A percentile compares a stretch with the other conserved stretches of the same genome.
These are phyloP conservation scores for Phragmatobia fuliginosa DNA, from an alignment of 2,888 invertebrate species.

Conservation along the genomic window DNA sequence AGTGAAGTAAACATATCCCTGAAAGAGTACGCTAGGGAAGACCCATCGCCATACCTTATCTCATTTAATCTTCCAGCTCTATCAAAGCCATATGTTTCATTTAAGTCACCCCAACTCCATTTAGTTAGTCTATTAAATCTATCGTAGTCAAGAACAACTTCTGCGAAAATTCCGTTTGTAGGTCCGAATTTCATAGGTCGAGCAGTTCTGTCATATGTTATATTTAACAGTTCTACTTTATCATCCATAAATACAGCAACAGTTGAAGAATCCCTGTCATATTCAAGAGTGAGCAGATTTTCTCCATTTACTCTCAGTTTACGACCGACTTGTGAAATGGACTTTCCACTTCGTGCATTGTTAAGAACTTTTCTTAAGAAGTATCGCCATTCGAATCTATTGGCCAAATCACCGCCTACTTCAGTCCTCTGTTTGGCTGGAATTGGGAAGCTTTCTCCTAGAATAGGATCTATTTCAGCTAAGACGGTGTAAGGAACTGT, in stretches of 20 bases:
- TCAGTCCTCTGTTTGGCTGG: constrained; percentile 96
- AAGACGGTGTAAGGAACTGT: constrained; percentile 96
- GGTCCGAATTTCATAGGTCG: constrained; percentile 95
- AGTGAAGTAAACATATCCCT: constrained; percentile 96
- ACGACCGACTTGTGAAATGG: constrained; percentile 93
- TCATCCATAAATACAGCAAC: constrained; percentile 96
- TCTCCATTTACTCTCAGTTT: constrained; percentile 96
- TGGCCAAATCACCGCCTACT: constrained; percentile 95
- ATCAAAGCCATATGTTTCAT: constrained; percentile 96
- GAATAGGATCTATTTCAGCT: constrained; percentile 94
- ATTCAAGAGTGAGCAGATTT: constrained; percentile 95
- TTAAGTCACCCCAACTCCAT: constrained; percentile 97
- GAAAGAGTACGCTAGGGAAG: constrained; percentile 96
- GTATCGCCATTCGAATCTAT: constrained; percentile 98
- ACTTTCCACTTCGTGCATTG: constrained; percentile 88
- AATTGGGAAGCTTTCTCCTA: constrained; percentile 97
- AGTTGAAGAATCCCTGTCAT: constrained; percentile 94
- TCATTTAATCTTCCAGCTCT: constrained; percentile 95
- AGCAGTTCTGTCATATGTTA: constrained; percentile 94
- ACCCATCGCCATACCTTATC: constrained; percentile 96
- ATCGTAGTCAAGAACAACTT: constrained; percentile 97
- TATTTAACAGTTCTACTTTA: constrained; percentile 93
- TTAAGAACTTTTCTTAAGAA: constrained; percentile 92
- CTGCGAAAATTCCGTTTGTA: constrained; percentile 94
- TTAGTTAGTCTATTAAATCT: constrained; percentile 94